phyloP scores from a whole-genome alignment of 2,797 vertebrate genomes.

The Coracias cyanogaster region DNA sequence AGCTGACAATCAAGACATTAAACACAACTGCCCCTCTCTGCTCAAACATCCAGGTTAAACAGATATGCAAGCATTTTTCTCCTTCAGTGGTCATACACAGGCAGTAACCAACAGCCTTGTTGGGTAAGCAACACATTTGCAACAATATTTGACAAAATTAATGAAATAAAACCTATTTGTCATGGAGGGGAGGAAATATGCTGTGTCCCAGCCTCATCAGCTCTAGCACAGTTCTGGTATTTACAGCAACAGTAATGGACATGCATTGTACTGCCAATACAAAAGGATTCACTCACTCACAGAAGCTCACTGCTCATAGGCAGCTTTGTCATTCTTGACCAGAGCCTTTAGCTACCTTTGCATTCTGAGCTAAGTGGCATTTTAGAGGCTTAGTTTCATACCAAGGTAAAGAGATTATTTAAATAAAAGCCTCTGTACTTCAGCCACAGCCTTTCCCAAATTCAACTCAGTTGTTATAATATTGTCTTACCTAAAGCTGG shows the following conservation, averaged over 20 bases:
- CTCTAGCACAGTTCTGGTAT: not conserved
- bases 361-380: not conserved
- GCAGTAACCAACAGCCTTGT: not conserved
- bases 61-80: not conserved
- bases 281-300: not conserved
- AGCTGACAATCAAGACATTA: not conserved
- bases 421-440: not conserved
- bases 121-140: not conserved
- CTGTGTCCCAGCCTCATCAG: not conserved
- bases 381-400: not conserved
- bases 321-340: not conserved
- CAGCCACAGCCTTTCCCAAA: not conserved
- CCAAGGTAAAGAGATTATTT: not conserved
- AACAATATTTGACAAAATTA: not conserved
- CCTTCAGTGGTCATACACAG: not conserved
- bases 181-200: not conserved
- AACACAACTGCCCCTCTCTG: not conserved
- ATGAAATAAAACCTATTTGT: not conserved
- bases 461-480: not conserved
- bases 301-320: not conserved
- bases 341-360: not conserved
- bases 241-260: not conserved
- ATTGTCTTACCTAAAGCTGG: slow-evolving; percentile 93
- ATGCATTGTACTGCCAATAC: rapidly evolving
- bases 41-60: not conserved